A percentile compares a stretch with the other conserved stretches of the same genome.
Conservation (phyloP, 2,113 vertebrate genomes). For the Toxotes chatareus region DNA sequence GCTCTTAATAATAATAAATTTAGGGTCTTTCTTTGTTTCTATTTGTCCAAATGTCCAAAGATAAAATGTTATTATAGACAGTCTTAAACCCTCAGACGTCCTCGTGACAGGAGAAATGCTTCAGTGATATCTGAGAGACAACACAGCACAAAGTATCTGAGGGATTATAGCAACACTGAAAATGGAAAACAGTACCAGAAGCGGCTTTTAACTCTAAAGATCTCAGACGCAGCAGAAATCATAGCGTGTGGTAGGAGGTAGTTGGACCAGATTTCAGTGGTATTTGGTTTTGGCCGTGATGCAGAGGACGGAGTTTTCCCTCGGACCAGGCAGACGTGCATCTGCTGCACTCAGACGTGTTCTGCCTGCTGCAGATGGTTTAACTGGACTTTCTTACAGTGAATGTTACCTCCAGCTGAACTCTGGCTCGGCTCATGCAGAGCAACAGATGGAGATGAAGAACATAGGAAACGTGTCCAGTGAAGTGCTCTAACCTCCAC, state of each 20-base stretch:
- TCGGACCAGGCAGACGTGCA: neutral
- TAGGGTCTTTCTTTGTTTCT: no score
- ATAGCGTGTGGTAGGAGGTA: neutral
- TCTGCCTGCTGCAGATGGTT: slow-evolving; percentile 25
- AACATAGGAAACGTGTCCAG: neutral
- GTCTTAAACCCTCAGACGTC: no score
- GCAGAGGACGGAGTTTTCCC: neutral
- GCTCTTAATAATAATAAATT: no score
- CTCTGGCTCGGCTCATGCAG: slow-evolving; percentile 14
- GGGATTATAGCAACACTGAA: neutral
- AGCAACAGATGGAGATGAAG: slow-evolving; percentile 40
- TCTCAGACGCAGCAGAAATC: neutral
- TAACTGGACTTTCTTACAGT: neutral
- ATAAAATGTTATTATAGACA: no score
- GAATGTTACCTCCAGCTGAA: slow-evolving; percentile 29
- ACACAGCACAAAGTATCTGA: no score
- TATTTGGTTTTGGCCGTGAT: neutral
- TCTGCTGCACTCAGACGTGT: neutral
- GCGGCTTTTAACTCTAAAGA: neutral
- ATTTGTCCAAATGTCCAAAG: no score
- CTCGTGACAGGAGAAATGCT: no score
- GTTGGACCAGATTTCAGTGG: neutral
- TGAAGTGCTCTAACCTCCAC: neutral
- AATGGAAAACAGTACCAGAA: neutral
- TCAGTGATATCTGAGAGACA: neutral